phyloP scores from a whole-genome alignment of 1,140 invertebrate genomes.

The honey bee (Apis mellifera) region DNA sequence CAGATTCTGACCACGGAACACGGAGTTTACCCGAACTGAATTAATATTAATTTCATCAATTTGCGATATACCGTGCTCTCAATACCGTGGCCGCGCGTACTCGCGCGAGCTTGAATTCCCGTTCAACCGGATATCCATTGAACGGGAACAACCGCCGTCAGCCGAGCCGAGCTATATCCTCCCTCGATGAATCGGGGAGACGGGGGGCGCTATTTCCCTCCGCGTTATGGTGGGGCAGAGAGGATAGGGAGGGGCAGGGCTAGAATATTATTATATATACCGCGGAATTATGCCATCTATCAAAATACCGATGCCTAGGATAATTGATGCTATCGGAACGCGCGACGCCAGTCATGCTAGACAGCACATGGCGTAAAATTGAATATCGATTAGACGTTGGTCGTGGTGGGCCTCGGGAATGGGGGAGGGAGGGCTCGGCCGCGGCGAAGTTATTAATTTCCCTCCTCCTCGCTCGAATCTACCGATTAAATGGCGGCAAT shows the following conservation, averaged over 20 bases:
- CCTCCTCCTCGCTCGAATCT: constrained; percentile 51
- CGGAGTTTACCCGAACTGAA: constrained; percentile 10
- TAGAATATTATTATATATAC: constrained; percentile 66
- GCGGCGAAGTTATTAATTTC: constrained; percentile 66
- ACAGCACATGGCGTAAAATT: constrained; percentile 70
- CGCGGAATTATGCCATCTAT: constrained; percentile 68
- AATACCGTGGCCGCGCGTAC: not conserved
- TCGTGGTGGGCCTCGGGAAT: constrained; percentile 49
- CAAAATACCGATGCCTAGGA: constrained; percentile 70
- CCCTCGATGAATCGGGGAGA: constrained; percentile 43
- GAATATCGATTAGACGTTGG: constrained; percentile 69
- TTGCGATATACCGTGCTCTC: constrained; percentile 8
- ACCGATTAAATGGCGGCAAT: constrained; percentile 62
- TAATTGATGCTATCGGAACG: constrained; percentile 69
- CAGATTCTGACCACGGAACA: not conserved
- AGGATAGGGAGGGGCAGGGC: not conserved
- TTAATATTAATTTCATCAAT: constrained; percentile 43
- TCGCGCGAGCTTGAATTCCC: constrained; percentile 26
- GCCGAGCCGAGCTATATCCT: constrained; percentile 21
- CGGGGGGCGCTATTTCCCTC: constrained; percentile 54
- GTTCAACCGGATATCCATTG: constrained; percentile 36
- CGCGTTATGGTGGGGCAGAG: not conserved
- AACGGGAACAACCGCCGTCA: constrained; percentile 11
- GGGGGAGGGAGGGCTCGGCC: constrained; percentile 34
- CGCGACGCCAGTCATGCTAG: constrained; percentile 67